phyloP scores from a whole-genome alignment of 2,113 vertebrate genomes.

The Gasterosteus aculeatus region DNA sequence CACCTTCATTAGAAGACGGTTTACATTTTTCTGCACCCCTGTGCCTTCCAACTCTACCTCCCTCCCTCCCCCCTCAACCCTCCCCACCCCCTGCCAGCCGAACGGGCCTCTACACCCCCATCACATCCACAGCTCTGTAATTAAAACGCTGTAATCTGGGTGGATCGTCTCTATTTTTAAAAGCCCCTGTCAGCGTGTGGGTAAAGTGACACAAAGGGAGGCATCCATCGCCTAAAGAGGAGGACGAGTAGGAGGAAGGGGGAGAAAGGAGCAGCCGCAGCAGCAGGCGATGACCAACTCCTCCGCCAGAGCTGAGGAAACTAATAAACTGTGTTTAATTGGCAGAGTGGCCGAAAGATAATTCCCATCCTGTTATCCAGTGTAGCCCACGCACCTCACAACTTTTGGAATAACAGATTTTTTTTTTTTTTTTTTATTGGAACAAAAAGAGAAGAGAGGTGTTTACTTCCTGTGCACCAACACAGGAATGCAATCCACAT shows the following conservation, averaged over 20 bases:
- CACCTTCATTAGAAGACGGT: conserved; percentile 71
- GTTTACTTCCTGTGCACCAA: not conserved
- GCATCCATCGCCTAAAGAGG: conserved; percentile 30
- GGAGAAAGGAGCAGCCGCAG: conserved; percentile 32
- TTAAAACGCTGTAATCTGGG: conserved; percentile 83
- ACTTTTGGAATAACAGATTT: conserved; percentile 20
- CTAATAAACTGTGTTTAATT: conserved; percentile 58
- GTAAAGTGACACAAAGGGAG: conserved; percentile 66
- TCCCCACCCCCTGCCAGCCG: conserved; percentile 52
- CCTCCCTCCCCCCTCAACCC: conserved; percentile 12
- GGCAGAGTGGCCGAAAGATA: conserved; percentile 33
- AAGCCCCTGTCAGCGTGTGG: conserved; percentile 68
- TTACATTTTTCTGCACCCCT: conserved; percentile 56
- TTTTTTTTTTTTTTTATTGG: conserved; percentile 7
- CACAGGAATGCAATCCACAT: conserved; percentile 2
- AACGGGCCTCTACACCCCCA: conserved; percentile 59
- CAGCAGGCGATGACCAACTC: conserved; percentile 60
- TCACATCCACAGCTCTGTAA: conserved; percentile 77
- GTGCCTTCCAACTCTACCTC: conserved; percentile 39
- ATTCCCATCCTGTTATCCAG: conserved; percentile 27
- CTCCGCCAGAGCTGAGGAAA: conserved; percentile 40
- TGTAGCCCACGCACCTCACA: conserved; percentile 30
- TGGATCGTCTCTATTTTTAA: conserved; percentile 80
- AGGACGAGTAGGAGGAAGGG: not conserved
- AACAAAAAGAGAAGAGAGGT: not conserved